Conservation (phyloP, 2,888 invertebrate species). For the Catocala fraxini region DNA sequence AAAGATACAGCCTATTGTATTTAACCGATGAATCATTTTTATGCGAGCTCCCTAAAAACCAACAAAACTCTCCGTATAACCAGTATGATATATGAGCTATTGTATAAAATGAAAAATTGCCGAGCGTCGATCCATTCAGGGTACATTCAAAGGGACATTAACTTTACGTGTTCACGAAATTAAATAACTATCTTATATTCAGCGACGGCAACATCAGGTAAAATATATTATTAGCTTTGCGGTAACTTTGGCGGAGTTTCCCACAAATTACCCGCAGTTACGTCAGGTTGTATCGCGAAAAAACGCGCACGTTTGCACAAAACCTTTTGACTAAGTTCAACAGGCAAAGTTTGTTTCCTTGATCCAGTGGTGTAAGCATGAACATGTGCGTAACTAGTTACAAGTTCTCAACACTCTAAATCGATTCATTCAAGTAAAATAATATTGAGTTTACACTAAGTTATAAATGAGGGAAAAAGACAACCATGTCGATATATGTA, state of each 20-base stretch:
- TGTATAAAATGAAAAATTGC: slow-evolving; percentile 24
- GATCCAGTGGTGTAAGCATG: too few species aligned
- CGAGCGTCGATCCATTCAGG: slow-evolving; percentile 5
- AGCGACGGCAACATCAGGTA: slow-evolving; percentile 48
- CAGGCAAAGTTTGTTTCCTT: too few species aligned
- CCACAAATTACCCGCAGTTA: slow-evolving; percentile 45
- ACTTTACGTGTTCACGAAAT: slow-evolving; percentile 50
- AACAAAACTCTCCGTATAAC: slow-evolving; percentile 20
- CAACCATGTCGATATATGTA: too few species aligned
- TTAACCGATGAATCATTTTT: slow-evolving; percentile 21
- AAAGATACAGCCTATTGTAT: slow-evolving; percentile 19
- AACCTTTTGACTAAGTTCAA: too few species aligned
- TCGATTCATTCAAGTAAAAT: too few species aligned
- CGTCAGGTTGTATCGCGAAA: slow-evolving; percentile 15
- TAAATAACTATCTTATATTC: slow-evolving; percentile 55
- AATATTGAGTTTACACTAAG: too few species aligned
- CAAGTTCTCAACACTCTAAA: too few species aligned
- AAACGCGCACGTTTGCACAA: slow-evolving; percentile 36
- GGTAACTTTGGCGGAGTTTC: slow-evolving; percentile 51
- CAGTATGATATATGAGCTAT: slow-evolving; percentile 20
- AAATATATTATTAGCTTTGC: slow-evolving; percentile 45
- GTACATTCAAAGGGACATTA: slow-evolving; percentile 17
- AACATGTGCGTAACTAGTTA: too few species aligned
- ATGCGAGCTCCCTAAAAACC: slow-evolving; percentile 15
- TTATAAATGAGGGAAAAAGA: too few species aligned